A percentile compares a stretch with the other conserved stretches of the same genome.
phyloP scores from a whole-genome alignment of 2,888 invertebrate species.

The Platycnemis pennipes region DNA sequence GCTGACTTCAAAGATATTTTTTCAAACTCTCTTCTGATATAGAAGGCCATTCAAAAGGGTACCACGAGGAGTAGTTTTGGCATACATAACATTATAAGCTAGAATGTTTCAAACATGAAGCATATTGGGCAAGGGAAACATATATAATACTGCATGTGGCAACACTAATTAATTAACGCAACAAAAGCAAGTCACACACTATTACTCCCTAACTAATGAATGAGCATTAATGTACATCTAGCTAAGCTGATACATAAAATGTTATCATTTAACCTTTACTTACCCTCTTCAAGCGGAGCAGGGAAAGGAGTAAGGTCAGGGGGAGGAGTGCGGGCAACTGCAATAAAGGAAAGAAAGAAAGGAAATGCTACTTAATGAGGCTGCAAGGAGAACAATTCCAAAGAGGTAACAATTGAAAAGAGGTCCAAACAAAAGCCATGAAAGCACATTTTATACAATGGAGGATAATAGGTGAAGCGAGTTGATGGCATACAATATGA shows the following conservation, averaged over 20 bases:
- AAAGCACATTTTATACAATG: constrained; percentile 47
- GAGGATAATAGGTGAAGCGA: constrained; percentile 69
- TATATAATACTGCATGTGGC: background rate
- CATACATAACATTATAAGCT: no score
- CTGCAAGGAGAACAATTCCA: constrained; percentile 50
- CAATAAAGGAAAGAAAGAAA: constrained; percentile 76
- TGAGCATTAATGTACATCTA: background rate
- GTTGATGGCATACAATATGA: background rate
- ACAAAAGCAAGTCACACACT: background rate
- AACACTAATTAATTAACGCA: no score
- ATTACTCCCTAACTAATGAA: background rate
- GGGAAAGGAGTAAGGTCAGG: constrained; percentile 79
- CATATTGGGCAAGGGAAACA: background rate
- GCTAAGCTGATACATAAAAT: background rate
- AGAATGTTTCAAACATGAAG: background rate
- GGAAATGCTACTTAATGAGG: constrained; percentile 54
- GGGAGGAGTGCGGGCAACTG: constrained; percentile 84
- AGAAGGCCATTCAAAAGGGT: no score
- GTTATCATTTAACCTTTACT: constrained; percentile 68
- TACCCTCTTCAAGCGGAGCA: constrained; percentile 78
- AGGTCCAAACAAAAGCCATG: constrained; percentile 61
- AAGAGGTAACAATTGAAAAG: constrained; percentile 70
- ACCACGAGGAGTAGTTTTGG: no score
- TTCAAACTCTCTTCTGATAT: no score
- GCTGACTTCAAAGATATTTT: no score